These are phyloP conservation scores for Autographa pulchrina DNA, from an alignment of 2,888 invertebrate genomes.

Conservation along the genomic window DNA sequence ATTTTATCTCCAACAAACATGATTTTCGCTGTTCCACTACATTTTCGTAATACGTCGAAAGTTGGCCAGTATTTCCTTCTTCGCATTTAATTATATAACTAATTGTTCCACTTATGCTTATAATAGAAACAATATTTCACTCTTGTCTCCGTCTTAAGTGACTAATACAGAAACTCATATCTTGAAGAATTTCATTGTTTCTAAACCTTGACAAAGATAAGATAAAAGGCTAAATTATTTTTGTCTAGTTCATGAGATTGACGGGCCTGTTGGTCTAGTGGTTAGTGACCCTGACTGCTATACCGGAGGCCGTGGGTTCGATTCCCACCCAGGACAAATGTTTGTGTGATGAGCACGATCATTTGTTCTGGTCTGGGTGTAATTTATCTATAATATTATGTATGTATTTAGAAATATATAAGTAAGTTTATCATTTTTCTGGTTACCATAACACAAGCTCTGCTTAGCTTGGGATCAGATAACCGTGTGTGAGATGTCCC, in stretches of 20 bases:
- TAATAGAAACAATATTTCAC: constrained; percentile 25
- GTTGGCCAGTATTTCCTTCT: constrained; percentile 41
- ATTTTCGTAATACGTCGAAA: constrained; percentile 53
- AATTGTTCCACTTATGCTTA: constrained; percentile 33
- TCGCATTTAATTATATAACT: constrained; percentile 44
- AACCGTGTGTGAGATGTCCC: too few relatives aligned
- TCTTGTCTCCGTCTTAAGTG: constrained; percentile 41
- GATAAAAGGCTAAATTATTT: constrained; percentile 70
- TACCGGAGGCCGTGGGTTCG: too few relatives aligned
- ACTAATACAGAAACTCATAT: constrained; percentile 68
- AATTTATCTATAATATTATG: too few relatives aligned
- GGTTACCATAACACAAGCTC: too few relatives aligned
- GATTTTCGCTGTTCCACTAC: constrained; percentile 59
- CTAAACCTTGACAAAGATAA: constrained; percentile 76
- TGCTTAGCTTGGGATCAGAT: too few relatives aligned
- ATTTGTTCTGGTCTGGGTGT: too few relatives aligned
- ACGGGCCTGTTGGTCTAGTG: too few relatives aligned
- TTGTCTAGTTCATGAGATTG: constrained; percentile 38
- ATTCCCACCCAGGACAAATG: too few relatives aligned
- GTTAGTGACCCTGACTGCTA: too few relatives aligned
- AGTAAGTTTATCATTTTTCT: too few relatives aligned
- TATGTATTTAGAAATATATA: too few relatives aligned
- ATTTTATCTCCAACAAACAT: constrained; percentile 65
- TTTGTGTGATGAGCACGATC: too few relatives aligned
- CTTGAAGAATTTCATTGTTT: constrained; percentile 75